Evolutionary conservation across 2,113 vertebrate genomes (phyloP).

Genomic region (Triplophysa dalaica): DNA sequence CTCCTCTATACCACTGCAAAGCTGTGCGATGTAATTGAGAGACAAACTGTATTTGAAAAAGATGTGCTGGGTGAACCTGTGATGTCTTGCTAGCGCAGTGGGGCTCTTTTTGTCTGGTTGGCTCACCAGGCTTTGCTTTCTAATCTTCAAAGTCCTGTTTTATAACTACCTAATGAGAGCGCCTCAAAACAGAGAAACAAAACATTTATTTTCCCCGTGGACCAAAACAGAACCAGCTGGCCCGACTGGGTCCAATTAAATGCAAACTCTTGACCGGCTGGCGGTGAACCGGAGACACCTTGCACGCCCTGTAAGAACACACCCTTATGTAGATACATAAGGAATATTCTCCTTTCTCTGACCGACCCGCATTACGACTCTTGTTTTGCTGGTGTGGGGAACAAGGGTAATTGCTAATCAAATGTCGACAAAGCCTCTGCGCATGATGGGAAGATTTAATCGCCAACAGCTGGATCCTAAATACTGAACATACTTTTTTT

Average conservation of each 20-base stretch:
- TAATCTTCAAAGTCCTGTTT: conserved; percentile 76
- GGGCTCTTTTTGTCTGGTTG: conserved; percentile 65
- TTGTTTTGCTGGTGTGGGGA: conserved; percentile 31
- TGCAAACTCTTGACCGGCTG: conserved; percentile 63
- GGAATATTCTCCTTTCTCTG: conserved; percentile 58
- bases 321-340: conserved; percentile 63
- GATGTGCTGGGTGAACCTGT: conserved; percentile 61
- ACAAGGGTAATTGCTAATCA: conserved; percentile 72
- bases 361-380: conserved; percentile 41
- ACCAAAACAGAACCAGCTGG: conserved; percentile 72
- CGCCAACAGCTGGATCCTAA: conserved; percentile 65
- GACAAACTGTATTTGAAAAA: conserved; percentile 50
- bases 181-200: conserved; percentile 74
- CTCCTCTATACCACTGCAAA: conserved; percentile 61
- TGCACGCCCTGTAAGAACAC: conserved; percentile 61
- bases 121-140: conserved; percentile 64
- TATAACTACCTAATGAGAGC: conserved; percentile 72
- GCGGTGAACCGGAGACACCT: conserved; percentile 61
- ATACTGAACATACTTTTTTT: conserved; percentile 53
- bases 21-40: conserved; percentile 49
- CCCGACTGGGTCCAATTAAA: conserved; percentile 64
- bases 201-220: conserved; percentile 72
- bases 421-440: conserved; percentile 61
- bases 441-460: conserved; percentile 64
- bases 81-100: conserved; percentile 66